These are phyloP conservation scores for Temnothorax nylanderi DNA, from an alignment of 1,140 invertebrate genomes.

Conservation along the genomic window DNA sequence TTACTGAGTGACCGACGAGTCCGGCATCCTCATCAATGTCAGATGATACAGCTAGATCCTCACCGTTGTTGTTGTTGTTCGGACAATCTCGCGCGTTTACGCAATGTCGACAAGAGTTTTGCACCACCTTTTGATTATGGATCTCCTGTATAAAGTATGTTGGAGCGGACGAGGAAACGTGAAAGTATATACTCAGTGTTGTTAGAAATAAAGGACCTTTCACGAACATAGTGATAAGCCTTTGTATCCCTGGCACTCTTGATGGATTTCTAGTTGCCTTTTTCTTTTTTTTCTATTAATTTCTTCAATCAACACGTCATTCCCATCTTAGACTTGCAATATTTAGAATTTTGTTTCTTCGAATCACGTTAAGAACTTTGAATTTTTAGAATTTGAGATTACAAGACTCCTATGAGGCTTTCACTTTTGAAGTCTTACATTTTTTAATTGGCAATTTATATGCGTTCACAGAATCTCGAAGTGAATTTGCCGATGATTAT, in stretches of 20 bases:
- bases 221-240: conserved; percentile 33
- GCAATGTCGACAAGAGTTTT: conserved; percentile 42
- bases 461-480: neutral
- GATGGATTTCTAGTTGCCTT: neutral
- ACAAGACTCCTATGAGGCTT: neutral
- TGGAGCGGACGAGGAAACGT: conserved; percentile 53
- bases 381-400: neutral
- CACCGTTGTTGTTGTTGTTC: conserved; percentile 26
- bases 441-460: neutral
- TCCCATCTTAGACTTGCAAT: neutral
- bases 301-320: neutral
- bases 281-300: neutral
- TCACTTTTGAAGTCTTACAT: neutral
- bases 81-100: conserved; percentile 35
- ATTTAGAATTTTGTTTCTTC: conserved; percentile 3
- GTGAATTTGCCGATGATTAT: neutral
- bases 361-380: neutral
- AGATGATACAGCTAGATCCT: conserved; percentile 9
- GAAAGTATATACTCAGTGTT: conserved; percentile 40
- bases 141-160: conserved; percentile 56
- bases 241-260: conserved; percentile 31
- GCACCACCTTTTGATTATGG: conserved; percentile 55
- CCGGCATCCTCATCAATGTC: conserved; percentile 4
- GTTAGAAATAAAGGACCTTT: conserved; percentile 46
- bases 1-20: conserved; percentile 41